These are phyloP conservation scores for Spinus pinus DNA, from an alignment of 2,797 vertebrate species.

Conservation along the genomic window DNA sequence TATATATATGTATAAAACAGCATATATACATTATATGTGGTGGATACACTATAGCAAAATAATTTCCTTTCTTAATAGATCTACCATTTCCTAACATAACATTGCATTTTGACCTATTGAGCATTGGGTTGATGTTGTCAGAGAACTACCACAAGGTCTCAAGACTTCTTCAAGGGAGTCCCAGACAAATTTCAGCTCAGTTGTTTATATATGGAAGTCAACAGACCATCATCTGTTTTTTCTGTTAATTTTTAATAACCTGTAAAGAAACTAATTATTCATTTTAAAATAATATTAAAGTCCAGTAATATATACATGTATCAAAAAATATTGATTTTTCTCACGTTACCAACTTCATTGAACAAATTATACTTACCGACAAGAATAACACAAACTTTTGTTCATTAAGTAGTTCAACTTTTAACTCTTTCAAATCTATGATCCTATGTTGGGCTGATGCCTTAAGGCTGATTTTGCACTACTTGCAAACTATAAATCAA, in stretches of 20 bases:
- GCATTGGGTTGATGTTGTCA: background rate
- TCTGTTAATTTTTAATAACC: background rate
- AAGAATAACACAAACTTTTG: background rate
- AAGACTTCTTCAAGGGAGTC: background rate
- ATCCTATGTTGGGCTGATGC: background rate
- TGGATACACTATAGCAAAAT: background rate
- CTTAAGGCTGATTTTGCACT: background rate
- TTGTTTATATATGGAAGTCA: background rate
- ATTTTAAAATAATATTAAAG: background rate
- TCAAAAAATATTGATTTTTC: background rate
- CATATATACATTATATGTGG: background rate
- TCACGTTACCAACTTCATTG: background rate
- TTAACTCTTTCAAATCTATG: background rate
- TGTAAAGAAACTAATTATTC: background rate
- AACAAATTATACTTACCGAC: background rate
- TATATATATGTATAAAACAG: background rate
- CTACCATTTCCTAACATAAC: background rate
- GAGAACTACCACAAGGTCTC: background rate
- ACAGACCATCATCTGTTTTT: background rate
- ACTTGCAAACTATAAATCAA: background rate
- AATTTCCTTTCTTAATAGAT: background rate
- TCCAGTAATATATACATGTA: background rate
- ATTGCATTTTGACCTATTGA: background rate
- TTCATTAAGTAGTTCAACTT: background rate
- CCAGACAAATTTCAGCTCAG: background rate